A percentile compares a stretch with the other conserved stretches of the same genome.
phyloP scores from a whole-genome alignment of 2,113 vertebrate species.

The Boulengeromyrus knoepffleri region DNA sequence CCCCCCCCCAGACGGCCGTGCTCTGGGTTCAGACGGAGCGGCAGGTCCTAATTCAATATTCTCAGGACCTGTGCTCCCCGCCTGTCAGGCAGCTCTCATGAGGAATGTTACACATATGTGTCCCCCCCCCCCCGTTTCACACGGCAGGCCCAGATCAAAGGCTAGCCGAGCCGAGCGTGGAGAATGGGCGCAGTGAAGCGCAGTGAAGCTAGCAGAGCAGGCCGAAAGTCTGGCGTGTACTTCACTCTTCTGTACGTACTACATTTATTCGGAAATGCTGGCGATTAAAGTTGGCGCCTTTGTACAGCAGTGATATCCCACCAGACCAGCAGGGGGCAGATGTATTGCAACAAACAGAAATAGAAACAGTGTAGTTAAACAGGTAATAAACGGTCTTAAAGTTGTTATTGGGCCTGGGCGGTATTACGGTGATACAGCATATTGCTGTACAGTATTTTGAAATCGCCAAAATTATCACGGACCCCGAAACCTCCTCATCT shows the following conservation, averaged over 20 bases:
- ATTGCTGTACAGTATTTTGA: background rate
- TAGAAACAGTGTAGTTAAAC: background rate
- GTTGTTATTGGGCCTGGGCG: background rate
- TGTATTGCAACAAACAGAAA: background rate
- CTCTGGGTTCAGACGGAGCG: background rate
- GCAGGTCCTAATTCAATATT: conserved; percentile 22
- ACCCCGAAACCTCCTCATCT: background rate
- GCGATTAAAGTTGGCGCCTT: background rate
- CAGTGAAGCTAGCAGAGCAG: background rate
- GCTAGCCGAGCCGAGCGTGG: background rate
- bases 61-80: conserved; percentile 11
- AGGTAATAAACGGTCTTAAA: background rate
- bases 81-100: background rate
- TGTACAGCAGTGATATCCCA: background rate
- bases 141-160: conserved; percentile 11
- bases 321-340: background rate
- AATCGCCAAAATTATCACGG: background rate
- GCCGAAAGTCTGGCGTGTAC: background rate
- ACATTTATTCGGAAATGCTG: background rate
- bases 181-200: background rate
- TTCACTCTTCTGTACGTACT: background rate
- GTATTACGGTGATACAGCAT: background rate
- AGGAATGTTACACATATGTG: conserved; percentile 4
- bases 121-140: background rate
- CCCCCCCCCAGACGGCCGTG: background rate